Conservation (phyloP, 1,140 invertebrate genomes). For the Trichonephila clavipes region DNA sequence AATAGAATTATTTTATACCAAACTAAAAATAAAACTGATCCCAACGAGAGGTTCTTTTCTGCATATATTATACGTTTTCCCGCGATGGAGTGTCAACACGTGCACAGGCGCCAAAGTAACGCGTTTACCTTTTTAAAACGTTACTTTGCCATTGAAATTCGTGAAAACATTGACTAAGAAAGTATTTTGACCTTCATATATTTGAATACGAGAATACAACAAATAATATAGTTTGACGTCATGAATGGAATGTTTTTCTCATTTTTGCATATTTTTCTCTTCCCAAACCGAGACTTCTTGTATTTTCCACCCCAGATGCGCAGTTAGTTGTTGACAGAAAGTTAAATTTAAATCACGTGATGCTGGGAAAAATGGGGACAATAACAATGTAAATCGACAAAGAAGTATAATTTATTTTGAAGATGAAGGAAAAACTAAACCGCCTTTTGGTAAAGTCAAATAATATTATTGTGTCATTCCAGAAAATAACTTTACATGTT, state of each 20-base stretch:
- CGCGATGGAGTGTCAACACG: neutral
- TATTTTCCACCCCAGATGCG: neutral
- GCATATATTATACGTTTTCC: neutral
- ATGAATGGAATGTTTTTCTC: neutral
- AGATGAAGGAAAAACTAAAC: neutral
- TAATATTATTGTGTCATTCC: too few species aligned
- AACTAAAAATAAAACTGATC: neutral
- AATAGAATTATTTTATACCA: neutral
- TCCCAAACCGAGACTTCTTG: neutral
- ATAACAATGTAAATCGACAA: neutral
- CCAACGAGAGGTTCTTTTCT: neutral
- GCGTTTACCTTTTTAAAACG: constrained; percentile 11
- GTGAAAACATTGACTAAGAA: neutral
- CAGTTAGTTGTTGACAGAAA: neutral
- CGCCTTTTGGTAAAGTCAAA: too few species aligned
- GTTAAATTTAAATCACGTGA: neutral
- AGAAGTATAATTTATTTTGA: neutral
- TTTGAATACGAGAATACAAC: neutral
- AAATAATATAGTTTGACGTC: neutral
- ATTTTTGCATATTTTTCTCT: neutral
- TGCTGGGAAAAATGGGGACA: neutral
- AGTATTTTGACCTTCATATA: neutral
- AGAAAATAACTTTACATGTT: too few species aligned
- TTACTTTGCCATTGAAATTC: neutral
- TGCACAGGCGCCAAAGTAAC: constrained; percentile 5